Conservation (phyloP, 2,113 vertebrate species). For the Pampusana beccarii region DNA sequence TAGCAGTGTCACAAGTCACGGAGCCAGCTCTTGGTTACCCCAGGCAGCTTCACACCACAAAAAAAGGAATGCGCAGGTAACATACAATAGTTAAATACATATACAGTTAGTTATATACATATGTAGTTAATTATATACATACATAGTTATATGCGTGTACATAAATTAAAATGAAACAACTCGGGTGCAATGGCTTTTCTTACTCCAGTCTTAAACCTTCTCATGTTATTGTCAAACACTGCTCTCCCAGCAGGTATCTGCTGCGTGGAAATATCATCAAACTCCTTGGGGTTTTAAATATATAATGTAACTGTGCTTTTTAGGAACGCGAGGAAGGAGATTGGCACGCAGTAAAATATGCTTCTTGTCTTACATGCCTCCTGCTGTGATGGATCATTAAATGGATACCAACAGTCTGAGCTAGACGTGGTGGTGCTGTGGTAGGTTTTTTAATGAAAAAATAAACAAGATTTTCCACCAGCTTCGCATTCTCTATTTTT, state of each 20-base stretch:
- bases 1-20: rapidly evolving
- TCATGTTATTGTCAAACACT: neutral
- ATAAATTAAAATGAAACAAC: neutral
- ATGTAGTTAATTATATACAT: neutral
- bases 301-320: slow-evolving; percentile 15
- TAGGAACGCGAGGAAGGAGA: neutral
- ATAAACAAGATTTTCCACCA: neutral
- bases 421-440: neutral
- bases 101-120: neutral
- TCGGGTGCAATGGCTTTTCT: neutral
- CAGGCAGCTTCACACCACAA: neutral
- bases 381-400: neutral
- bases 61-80: neutral
- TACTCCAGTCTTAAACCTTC: neutral
- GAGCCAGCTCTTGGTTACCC: neutral
- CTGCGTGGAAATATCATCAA: neutral
- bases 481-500: neutral
- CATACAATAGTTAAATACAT: neutral
- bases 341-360: neutral
- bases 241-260: neutral
- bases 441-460: neutral
- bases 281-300: slow-evolving; percentile 32
- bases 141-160: too few species aligned
- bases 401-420: neutral
- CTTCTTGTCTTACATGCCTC: neutral